Evolutionary conservation across 2,888 invertebrate species (phyloP), one percentile per base, ranked within the genome.

Genomic region (Drosophila siamana): DNA sequence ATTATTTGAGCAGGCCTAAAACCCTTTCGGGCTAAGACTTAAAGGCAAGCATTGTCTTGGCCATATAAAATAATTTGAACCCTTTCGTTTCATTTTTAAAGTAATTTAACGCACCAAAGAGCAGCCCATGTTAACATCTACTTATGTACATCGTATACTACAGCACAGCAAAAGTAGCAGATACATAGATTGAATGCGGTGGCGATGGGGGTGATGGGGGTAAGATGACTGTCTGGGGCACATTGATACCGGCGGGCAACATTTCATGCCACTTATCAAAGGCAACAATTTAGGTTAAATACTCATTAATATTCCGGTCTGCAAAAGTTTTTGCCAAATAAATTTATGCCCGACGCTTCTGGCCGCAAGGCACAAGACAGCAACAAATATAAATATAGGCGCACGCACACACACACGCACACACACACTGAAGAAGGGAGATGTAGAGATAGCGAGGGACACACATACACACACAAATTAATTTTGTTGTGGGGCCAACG

Each of bases 251-350:
- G 64, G 63, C 48, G 69, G 79, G 73, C 65, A 52, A 69, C 76
- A 83, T 80, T 86, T 80, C 79, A 84, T 88, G 86, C 77, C 88
- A 88, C 89, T 86, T 86, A 88, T 86, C 86, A 85, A 85, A 82
- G 89, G 89, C 86, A 86, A 86, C 89, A 87, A 88, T 88, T 86
- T 88, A 80, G 87, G 86, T 86, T 88, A 88, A 86, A 88, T 86
- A 86, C 86, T 88, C 89, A 86, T 86, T 89, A 86, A 86, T 86
- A 86, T 86, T 88, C 86, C 88, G 89, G 89, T 89, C 86, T 84
- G 84, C 87, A 63, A 86, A 86, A 89, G 73, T 89, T 88, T 85
- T 88, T 84, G 87, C 75, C 87, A 86, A 87, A 87, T 86, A 86
- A 85, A 85, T 89, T 86, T 87, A 85, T 87, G 82, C 82, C 75